Evolutionary conservation across 2,888 invertebrate genomes (phyloP), one percentile per base, ranked within the genome.

Genomic region (Lathronympha strigana): DNA sequence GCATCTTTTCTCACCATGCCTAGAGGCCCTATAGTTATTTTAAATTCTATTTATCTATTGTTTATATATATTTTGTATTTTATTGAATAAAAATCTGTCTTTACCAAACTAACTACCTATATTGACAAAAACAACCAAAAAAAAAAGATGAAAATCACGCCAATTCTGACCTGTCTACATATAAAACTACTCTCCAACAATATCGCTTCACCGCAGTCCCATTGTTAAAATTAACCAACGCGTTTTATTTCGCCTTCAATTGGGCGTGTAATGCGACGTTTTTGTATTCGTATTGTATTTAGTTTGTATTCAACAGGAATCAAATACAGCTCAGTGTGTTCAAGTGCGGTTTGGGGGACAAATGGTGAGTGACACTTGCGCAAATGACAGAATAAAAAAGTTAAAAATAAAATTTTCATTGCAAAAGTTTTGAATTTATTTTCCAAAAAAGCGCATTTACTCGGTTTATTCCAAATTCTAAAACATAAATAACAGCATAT

Each of bases 161-260:
- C 15, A 15, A 13, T 31, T 2, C 15, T 47, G 53, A 21, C 45
- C 4, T 33, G 15, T 70, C 66, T 68, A 25, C 23, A 31, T 0
- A 31, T 31, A 49, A 33, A 13, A n/a, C 36, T 68, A 68, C 50
- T 72, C 71, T 68, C 23, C 31, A 38, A 40, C 45, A 21, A 50
- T 40, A 28, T 55, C 54, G 33, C 43, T 25, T 40, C 49, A 54
- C 28, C 31, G 23, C 63, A 61, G 63, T 21, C 47, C 63, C 55
- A 76, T 80, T 82, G 80, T 83, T 70, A 74, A 76, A 77, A 79
- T 71, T 78, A 81, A 82, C 81, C 80, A 81, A 78, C 67, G 79
- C 82, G 74, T 68, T 69, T 71, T 69, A 69, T 71, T 72, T 51
- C 51, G 68, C 58, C 73, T 71, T 80, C 80, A 82, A 88, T 86